These are phyloP conservation scores for Podarcis cretensis DNA, from an alignment of 2,113 vertebrate species.

Conservation along the genomic window DNA sequence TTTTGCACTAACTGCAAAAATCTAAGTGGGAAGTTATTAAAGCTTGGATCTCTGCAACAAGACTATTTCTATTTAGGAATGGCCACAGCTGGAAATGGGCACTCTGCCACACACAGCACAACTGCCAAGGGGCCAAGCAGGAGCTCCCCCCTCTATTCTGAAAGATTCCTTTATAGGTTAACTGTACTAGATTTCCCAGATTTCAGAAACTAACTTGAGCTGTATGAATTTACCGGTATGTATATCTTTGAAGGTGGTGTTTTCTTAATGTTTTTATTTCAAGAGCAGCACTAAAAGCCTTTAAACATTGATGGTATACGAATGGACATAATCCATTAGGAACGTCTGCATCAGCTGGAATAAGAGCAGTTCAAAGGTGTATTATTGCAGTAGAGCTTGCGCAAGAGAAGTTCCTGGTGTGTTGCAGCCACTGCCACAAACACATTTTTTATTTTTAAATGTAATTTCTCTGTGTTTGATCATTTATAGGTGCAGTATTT, in stretches of 20 bases:
- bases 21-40: too few relatives aligned
- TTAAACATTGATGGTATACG: neutral
- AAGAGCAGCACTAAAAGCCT: too few relatives aligned
- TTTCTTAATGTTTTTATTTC: neutral
- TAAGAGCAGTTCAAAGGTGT: neutral
- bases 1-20: too few relatives aligned
- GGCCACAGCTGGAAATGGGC: too few relatives aligned
- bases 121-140: too few relatives aligned
- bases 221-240: neutral
- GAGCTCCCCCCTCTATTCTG: too few relatives aligned
- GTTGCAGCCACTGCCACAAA: neutral
- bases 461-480: neutral
- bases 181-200: neutral
- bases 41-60: too few relatives aligned
- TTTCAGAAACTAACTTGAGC: neutral
- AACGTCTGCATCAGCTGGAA: neutral
- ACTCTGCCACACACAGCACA: too few relatives aligned
- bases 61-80: too few relatives aligned
- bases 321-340: neutral
- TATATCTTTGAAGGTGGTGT: neutral
- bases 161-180: neutral
- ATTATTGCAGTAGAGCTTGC: neutral
- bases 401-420: too few relatives aligned
- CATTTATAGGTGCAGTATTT: conserved; percentile 90
- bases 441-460: neutral